phyloP scores from a whole-genome alignment of 2,113 vertebrate species.

The Ophiodon elongatus region DNA sequence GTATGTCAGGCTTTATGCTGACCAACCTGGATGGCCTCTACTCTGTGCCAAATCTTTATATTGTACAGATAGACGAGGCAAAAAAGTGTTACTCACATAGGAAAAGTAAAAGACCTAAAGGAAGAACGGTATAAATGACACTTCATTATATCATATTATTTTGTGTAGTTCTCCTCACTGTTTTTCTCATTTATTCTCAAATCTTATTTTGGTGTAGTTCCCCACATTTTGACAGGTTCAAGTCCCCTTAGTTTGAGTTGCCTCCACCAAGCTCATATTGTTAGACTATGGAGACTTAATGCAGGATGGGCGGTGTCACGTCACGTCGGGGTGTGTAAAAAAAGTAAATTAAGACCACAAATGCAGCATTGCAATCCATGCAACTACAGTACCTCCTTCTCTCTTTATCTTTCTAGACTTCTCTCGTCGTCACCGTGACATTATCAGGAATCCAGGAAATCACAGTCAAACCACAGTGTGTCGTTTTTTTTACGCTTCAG shows the following conservation, averaged over 20 bases:
- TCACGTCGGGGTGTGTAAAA: too few relatives aligned
- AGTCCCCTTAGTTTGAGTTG: background rate
- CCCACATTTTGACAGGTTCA: background rate
- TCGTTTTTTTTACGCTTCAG: background rate
- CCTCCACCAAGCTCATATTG: background rate
- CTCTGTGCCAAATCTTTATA: slow-evolving; percentile 37
- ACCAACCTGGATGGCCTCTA: slow-evolving; percentile 55
- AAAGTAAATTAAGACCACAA: background rate
- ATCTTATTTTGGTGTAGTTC: background rate
- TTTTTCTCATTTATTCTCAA: background rate
- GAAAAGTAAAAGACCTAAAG: slow-evolving; percentile 24
- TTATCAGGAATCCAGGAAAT: background rate
- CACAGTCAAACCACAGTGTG: too few relatives aligned
- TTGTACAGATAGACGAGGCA: slow-evolving; percentile 42
- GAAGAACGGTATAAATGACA: slow-evolving; percentile 3
- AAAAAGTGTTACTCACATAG: slow-evolving; percentile 15
- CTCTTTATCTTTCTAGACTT: background rate
- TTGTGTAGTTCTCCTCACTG: background rate
- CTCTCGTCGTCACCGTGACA: background rate
- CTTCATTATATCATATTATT: background rate
- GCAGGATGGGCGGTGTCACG: background rate
- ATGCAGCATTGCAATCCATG: background rate
- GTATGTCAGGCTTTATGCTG: slow-evolving; percentile 69
- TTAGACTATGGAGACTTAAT: background rate
- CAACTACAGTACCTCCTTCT: background rate